Conservation (phyloP, 2,888 invertebrate species). For the Exephanes ischioxanthus region DNA sequence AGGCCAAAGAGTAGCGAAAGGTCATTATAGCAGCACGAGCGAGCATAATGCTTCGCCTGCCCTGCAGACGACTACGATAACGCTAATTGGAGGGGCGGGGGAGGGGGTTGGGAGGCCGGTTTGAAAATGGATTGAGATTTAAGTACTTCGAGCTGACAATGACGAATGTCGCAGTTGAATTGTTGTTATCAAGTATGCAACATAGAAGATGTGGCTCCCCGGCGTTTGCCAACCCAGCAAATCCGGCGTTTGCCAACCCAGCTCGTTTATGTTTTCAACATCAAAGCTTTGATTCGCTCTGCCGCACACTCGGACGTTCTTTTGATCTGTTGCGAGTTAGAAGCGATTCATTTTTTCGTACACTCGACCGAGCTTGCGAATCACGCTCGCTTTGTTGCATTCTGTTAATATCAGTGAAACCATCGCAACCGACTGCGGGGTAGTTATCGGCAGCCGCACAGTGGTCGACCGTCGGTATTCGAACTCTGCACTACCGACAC, state of each 20-base stretch:
- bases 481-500: conserved; percentile 49
- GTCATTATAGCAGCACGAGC: conserved; percentile 32
- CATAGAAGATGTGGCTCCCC: background rate
- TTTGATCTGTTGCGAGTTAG: background rate
- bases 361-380: background rate
- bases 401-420: conserved; percentile 17
- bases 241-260: background rate
- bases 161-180: background rate
- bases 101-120: conserved; percentile 7
- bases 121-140: conserved; percentile 41
- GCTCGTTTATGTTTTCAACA: background rate
- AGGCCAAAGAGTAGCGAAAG: conserved; percentile 35
- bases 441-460: background rate
- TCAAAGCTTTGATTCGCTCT: background rate
- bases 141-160: conserved; percentile 38
- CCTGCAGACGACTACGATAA: conserved; percentile 53
- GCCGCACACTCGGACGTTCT: background rate
- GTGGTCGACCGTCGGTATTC: conserved; percentile 49
- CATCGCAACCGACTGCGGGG: conserved; percentile 40
- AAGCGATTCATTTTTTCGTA: background rate
- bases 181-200: background rate
- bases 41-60: conserved; percentile 11
- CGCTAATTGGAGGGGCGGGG: conserved; percentile 52
- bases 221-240: background rate
- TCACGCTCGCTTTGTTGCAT: background rate